phyloP scores from a whole-genome alignment of 2,888 invertebrate species.

The Cetonia aurata region DNA sequence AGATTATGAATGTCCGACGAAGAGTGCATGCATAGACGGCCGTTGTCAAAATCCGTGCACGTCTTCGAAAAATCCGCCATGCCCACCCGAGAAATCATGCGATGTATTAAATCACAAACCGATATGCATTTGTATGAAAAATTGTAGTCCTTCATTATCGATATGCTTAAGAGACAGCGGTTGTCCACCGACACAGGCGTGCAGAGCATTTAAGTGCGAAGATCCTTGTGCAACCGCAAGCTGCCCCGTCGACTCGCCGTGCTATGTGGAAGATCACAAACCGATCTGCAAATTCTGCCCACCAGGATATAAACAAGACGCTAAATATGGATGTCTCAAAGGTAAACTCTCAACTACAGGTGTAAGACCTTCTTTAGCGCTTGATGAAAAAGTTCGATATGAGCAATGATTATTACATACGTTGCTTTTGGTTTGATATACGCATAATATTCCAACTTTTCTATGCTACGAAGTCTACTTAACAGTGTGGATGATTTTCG shows the following conservation, averaged over 20 bases:
- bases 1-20: slow-evolving; percentile 87
- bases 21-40: slow-evolving; percentile 85
- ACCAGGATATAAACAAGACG: slow-evolving; percentile 91
- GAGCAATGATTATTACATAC: slow-evolving; percentile 46
- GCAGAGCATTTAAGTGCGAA: slow-evolving; percentile 90
- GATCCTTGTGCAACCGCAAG: slow-evolving; percentile 90
- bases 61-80: slow-evolving; percentile 73
- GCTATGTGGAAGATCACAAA: slow-evolving; percentile 94
- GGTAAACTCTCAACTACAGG: slow-evolving; percentile 75
- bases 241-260: slow-evolving; percentile 88
- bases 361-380: slow-evolving; percentile 46
- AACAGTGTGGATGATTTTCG: slow-evolving; percentile 35
- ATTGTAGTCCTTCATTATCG: slow-evolving; percentile 87
- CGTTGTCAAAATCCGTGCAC: slow-evolving; percentile 91
- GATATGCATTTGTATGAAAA: slow-evolving; percentile 87
- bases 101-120: slow-evolving; percentile 90
- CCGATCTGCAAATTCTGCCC: slow-evolving; percentile 97
- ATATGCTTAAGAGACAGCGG: slow-evolving; percentile 92
- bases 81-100: slow-evolving; percentile 87
- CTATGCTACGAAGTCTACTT: slow-evolving; percentile 54
- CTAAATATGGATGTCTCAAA: slow-evolving; percentile 95
- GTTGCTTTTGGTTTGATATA: slow-evolving; percentile 53
- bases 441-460: slow-evolving; percentile 51
- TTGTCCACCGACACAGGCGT: slow-evolving; percentile 87
- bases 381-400: slow-evolving; percentile 46